Percentiles rank a stretch among this genome's conserved stretches.
These are phyloP conservation scores for Trichonephila clavipes DNA, from an alignment of 1,140 invertebrate genomes.

Conservation along the genomic window DNA sequence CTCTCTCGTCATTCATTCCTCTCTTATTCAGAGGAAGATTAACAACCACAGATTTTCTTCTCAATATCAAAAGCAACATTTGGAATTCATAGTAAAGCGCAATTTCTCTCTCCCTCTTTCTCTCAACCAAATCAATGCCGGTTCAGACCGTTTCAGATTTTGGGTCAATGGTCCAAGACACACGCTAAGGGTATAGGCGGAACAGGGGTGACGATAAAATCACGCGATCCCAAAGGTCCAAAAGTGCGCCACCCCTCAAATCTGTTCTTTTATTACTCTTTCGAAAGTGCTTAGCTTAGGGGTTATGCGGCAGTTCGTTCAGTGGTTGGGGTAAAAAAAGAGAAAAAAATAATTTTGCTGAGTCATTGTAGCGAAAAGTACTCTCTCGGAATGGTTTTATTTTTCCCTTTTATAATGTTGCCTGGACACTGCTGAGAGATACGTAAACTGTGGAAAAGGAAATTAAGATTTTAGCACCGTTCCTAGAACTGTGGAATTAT, in stretches of 20 bases:
- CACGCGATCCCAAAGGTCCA: conserved; percentile 24
- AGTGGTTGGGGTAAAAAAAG: not conserved
- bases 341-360: conserved; percentile 10
- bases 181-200: not conserved
- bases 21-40: not conserved
- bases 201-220: conserved; percentile 4
- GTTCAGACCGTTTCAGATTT: conserved; percentile 7
- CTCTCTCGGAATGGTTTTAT: not conserved
- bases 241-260: not conserved
- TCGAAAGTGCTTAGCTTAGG: conserved; percentile 28
- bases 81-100: conserved; percentile 11
- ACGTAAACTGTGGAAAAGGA: not conserved
- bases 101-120: not conserved
- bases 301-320: conserved; percentile 1
- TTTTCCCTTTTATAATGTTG: conserved; percentile 17
- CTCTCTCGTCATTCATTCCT: not conserved
- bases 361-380: not conserved
- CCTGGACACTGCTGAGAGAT: not conserved
- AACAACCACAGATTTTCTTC: not conserved
- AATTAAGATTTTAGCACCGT: not conserved
- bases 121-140: not conserved
- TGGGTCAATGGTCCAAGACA: conserved; percentile 33
- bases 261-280: conserved; percentile 34
- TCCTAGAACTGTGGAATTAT: not conserved
- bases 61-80: conserved; percentile 38